Conservation (phyloP, 2,113 vertebrate genomes). For the Microcebus ravelobensis region DNA sequence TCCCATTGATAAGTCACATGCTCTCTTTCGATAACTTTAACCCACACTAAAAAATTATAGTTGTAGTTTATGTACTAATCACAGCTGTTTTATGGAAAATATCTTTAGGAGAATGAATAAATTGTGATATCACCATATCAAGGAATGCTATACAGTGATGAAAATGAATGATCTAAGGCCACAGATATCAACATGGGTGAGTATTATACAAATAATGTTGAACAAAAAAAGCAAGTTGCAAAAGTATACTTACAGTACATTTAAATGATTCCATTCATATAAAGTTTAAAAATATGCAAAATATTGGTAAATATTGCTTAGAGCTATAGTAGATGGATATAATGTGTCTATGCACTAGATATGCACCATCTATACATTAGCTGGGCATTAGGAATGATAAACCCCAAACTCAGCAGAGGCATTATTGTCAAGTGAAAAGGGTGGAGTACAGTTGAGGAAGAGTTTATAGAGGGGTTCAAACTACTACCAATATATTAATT, state of each 20-base stretch:
- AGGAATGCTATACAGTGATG: neutral
- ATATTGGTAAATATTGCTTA: neutral
- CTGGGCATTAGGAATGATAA: neutral
- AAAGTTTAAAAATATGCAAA: constrained; percentile 3
- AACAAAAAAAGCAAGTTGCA: neutral
- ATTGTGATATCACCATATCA: neutral
- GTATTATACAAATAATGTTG: neutral
- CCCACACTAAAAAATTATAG: neutral
- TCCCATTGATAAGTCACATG: neutral
- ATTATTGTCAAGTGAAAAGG: neutral
- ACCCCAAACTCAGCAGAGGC: neutral
- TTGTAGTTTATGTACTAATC: neutral
- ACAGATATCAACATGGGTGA: neutral
- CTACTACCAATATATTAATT: neutral
- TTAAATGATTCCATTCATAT: neutral
- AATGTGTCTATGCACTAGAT: neutral
- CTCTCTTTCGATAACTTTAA: neutral
- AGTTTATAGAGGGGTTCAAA: neutral
- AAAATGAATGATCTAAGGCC: neutral
- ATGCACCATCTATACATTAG: neutral
- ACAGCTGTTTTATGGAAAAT: neutral
- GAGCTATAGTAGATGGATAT: neutral
- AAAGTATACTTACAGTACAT: neutral
- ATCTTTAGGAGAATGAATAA: neutral
- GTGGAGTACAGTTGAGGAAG: neutral